A percentile compares a stretch with the other conserved stretches of the same genome.
These are phyloP conservation scores for Paralichthys olivaceus DNA, from an alignment of 2,113 vertebrate genomes.

Conservation along the genomic window DNA sequence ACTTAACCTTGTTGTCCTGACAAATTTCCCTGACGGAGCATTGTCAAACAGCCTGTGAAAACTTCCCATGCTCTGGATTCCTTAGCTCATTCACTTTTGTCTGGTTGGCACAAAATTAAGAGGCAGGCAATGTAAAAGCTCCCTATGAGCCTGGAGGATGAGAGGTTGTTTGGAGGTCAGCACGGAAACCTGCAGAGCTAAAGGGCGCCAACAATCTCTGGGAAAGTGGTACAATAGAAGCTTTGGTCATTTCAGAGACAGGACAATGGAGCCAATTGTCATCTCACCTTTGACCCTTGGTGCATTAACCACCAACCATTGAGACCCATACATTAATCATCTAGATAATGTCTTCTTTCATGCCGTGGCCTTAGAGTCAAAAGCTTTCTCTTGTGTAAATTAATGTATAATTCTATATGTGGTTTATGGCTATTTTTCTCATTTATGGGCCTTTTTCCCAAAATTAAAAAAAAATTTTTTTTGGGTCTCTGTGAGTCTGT, in stretches of 20 bases:
- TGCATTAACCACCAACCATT: constrained; percentile 45
- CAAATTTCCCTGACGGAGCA: constrained; percentile 65
- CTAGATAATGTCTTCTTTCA: constrained; percentile 41
- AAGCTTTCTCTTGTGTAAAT: constrained; percentile 52
- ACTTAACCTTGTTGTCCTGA: constrained; percentile 75
- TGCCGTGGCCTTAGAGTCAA: constrained; percentile 4
- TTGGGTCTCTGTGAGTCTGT: neutral
- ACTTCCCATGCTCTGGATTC: constrained; percentile 59
- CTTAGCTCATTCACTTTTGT: constrained; percentile 63
- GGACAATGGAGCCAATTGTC: constrained; percentile 68
- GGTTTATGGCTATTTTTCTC: neutral
- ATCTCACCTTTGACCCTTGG: constrained; percentile 67
- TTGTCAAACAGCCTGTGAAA: constrained; percentile 51
- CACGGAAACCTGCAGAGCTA: constrained; percentile 67
- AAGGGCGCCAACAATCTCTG: constrained; percentile 69
- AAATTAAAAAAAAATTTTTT: neutral
- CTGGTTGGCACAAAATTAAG: constrained; percentile 61
- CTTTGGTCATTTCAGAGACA: constrained; percentile 52
- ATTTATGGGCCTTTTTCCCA: neutral
- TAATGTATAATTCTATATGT: neutral
- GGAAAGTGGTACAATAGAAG: constrained; percentile 62
- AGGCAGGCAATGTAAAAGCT: constrained; percentile 59
- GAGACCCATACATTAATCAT: constrained; percentile 46
- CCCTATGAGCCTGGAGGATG: constrained; percentile 48
- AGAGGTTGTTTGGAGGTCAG: constrained; percentile 77